Conservation (phyloP, 1,140 invertebrate genomes). For the Neodiprion lecontei region DNA sequence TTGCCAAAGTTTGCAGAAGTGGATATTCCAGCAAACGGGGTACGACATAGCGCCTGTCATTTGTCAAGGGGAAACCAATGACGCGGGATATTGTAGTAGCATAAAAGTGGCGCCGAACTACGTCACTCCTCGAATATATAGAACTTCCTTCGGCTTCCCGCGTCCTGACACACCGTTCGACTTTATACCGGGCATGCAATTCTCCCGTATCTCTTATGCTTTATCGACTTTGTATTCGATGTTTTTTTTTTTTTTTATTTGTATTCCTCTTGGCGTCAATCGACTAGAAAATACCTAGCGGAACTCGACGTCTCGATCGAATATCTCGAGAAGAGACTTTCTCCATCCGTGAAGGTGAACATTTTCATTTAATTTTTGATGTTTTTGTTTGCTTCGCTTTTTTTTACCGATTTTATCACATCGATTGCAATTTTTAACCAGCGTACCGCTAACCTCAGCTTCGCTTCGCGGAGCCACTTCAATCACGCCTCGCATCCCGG, state of each 20-base stretch:
- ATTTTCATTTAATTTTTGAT: neutral
- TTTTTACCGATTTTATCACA: neutral
- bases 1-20: neutral
- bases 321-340: too few relatives aligned
- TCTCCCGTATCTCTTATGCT: neutral
- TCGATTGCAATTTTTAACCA: neutral
- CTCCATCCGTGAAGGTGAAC: neutral
- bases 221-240: too few relatives aligned
- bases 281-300: too few relatives aligned
- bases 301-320: too few relatives aligned
- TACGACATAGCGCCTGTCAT: neutral
- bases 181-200: neutral
- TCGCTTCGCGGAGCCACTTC: neutral
- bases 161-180: neutral
- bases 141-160: neutral
- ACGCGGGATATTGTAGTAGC: neutral
- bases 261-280: too few relatives aligned
- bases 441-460: neutral
- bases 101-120: neutral
- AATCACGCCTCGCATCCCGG: slow-evolving; percentile 30
- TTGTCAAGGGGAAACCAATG: neutral
- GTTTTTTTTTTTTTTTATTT: too few relatives aligned
- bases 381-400: neutral
- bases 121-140: neutral
- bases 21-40: neutral